A percentile compares a stretch with the other conserved stretches of the same genome.
Conservation (phyloP, 2,113 vertebrate genomes). For the Mugil cephalus region DNA sequence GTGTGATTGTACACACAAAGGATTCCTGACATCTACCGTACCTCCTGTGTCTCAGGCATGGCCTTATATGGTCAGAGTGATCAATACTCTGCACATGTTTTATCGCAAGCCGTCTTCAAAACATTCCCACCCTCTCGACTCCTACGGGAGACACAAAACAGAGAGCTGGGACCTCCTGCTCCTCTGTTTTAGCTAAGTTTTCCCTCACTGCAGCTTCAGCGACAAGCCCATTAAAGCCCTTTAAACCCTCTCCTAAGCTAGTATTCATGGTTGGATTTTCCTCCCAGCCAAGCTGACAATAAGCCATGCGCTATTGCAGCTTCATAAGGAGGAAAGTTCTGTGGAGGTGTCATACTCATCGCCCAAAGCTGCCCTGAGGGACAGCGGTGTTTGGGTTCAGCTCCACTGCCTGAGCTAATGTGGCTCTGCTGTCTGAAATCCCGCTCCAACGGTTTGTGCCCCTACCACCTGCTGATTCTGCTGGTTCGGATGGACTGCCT, state of each 20-base stretch:
- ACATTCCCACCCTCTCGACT: conserved; percentile 64
- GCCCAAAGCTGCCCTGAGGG: conserved; percentile 55
- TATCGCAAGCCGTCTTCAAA: conserved; percentile 66
- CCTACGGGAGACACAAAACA: conserved; percentile 68
- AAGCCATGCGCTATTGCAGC: conserved; percentile 39
- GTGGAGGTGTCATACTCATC: conserved; percentile 66
- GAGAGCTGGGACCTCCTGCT: conserved; percentile 39
- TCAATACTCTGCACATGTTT: conserved; percentile 76
- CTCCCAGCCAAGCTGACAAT: conserved; percentile 64
- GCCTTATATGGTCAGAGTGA: conserved; percentile 81
- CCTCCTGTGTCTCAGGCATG: conserved; percentile 51
- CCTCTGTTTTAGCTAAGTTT: conserved; percentile 23
- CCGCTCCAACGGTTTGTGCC: conserved; percentile 62
- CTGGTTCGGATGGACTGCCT: conserved; percentile 69
- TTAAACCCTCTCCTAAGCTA: conserved; percentile 61
- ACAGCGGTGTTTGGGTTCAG: conserved; percentile 69
- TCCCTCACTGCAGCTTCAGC: conserved; percentile 5
- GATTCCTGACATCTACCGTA: conserved; percentile 60
- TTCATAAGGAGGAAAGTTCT: conserved; percentile 50
- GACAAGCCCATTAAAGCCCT: too few species aligned
- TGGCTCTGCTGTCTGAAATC: conserved; percentile 67
- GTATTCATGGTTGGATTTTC: conserved; percentile 68
- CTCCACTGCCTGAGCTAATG: conserved; percentile 77
- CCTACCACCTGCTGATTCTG: conserved; percentile 75
- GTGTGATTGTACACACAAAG: conserved; percentile 13